These are phyloP conservation scores for Philopotamus ludificatus DNA, from an alignment of 1,140 invertebrate genomes.

Conservation along the genomic window DNA sequence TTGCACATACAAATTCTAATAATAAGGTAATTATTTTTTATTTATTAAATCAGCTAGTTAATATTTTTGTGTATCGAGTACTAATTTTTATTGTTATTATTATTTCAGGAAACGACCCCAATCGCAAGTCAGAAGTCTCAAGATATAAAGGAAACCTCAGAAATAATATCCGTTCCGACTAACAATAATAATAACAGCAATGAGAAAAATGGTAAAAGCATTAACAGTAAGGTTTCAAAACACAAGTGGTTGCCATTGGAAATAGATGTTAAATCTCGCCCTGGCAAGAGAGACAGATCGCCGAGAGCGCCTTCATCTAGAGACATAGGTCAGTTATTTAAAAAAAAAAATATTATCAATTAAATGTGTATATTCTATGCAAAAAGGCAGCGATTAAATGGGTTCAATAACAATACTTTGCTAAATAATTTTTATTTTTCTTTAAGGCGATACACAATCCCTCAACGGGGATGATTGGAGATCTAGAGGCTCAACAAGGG, in stretches of 20 bases:
- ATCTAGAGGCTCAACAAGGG: slow-evolving; percentile 9
- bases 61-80: not conserved
- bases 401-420: not conserved
- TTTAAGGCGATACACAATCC: slow-evolving; percentile 33
- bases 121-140: no score
- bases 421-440: not conserved
- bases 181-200: slow-evolving; percentile 15
- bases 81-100: slow-evolving; percentile 6
- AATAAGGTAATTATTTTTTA: slow-evolving; percentile 10
- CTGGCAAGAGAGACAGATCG: slow-evolving; percentile 31
- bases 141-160: slow-evolving; percentile 25
- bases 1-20: not conserved
- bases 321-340: not conserved
- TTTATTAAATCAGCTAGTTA: no score
- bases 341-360: no score
- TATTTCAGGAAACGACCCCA: slow-evolving; percentile 16
- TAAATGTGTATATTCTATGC: no score
- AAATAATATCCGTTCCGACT: not conserved
- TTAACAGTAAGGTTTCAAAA: slow-evolving; percentile 17
- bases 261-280: slow-evolving; percentile 27
- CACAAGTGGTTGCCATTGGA: slow-evolving; percentile 37
- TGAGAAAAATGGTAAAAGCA: not conserved
- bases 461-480: slow-evolving; percentile 39
- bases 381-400: no score
- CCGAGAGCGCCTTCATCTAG: slow-evolving; percentile 12